phyloP scores from a whole-genome alignment of 2,113 vertebrate species.

The Arvicanthis niloticus region DNA sequence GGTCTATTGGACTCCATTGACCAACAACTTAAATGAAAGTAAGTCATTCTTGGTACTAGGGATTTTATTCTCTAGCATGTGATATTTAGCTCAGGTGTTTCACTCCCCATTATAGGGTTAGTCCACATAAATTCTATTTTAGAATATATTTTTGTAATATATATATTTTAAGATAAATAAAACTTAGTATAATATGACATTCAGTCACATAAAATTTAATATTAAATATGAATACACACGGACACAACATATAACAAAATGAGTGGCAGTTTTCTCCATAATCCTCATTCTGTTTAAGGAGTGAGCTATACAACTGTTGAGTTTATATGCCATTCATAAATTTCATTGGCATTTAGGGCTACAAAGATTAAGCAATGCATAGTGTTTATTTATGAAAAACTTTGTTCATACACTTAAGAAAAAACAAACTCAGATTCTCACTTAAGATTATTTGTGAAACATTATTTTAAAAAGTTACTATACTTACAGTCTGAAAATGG shows the following conservation, averaged over 20 bases:
- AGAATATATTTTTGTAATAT: background rate
- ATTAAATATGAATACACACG: background rate
- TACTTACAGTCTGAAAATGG: conserved; percentile 17
- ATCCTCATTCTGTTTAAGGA: background rate
- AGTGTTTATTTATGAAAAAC: conserved; percentile 29
- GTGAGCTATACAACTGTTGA: background rate
- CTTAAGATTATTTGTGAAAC: conserved; percentile 8
- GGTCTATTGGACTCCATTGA: background rate
- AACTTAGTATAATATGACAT: background rate
- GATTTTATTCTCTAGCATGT: background rate
- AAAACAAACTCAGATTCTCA: conserved; percentile 30
- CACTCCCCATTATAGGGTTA: background rate
- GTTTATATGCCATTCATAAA: background rate
- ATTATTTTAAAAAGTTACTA: background rate
- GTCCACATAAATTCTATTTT: background rate
- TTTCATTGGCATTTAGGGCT: background rate
- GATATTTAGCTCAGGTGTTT: background rate
- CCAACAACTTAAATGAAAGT: background rate
- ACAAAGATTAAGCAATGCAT: background rate
- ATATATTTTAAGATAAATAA: background rate
- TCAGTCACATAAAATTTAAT: background rate
- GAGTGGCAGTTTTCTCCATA: background rate
- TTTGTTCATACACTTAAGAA: background rate
- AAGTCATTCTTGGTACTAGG: background rate
- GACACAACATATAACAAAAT: background rate